Percentiles rank a stretch among this genome's conserved stretches.
Evolutionary conservation across 2,797 vertebrate genomes (phyloP).

Genomic region (Ambastaia sidthimunki): DNA sequence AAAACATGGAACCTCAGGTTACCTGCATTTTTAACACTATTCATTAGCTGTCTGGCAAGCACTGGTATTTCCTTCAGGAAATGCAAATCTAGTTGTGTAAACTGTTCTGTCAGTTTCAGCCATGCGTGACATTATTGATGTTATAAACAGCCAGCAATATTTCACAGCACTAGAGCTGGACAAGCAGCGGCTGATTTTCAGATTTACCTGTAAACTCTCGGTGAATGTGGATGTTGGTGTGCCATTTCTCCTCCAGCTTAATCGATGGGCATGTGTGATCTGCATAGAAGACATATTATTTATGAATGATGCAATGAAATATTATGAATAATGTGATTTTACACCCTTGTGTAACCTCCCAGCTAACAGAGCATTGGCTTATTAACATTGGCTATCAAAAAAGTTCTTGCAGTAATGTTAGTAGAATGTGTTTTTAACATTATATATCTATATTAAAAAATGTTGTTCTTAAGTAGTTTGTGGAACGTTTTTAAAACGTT

Average conservation of each 20-base stretch:
- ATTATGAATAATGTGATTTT: not conserved
- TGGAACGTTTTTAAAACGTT: too few relatives aligned
- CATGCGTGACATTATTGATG: slow-evolving; percentile 14
- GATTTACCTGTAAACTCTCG: slow-evolving; percentile 81
- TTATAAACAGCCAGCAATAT: slow-evolving; percentile 34
- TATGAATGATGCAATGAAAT: not conserved
- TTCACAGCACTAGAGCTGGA: slow-evolving; percentile 4
- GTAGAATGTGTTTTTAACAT: too few relatives aligned
- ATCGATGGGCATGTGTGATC: slow-evolving; percentile 83
- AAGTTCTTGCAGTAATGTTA: too few relatives aligned
- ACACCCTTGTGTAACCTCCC: too few relatives aligned
- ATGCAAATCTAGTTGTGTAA: slow-evolving; percentile 25
- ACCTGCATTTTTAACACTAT: not conserved
- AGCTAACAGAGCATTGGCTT: too few relatives aligned
- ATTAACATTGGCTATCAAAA: too few relatives aligned
- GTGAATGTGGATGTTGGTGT: slow-evolving; percentile 74
- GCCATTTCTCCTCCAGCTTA: slow-evolving; percentile 75
- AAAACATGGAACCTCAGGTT: not conserved
- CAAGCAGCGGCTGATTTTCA: not conserved
- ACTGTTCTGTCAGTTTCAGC: slow-evolving; percentile 9
- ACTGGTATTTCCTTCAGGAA: slow-evolving; percentile 21
- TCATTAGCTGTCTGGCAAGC: not conserved
- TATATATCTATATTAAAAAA: too few relatives aligned
- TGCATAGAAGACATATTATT: slow-evolving; percentile 63
- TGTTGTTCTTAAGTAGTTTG: too few relatives aligned